These are phyloP conservation scores for Melipona beecheii DNA, from an alignment of 2,888 invertebrate genomes.

Conservation along the genomic window DNA sequence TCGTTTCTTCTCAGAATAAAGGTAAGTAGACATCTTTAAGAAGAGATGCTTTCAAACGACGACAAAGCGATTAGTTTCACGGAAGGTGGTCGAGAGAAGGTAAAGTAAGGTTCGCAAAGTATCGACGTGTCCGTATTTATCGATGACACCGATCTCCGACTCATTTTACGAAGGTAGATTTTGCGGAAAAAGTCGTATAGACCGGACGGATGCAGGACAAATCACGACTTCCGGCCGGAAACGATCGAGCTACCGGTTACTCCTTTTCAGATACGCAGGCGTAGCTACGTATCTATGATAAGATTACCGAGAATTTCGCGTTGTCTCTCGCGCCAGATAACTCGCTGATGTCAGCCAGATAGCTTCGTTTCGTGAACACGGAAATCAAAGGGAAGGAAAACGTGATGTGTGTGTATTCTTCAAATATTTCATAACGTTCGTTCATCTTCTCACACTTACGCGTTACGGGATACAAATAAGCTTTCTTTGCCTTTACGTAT, in stretches of 20 bases:
- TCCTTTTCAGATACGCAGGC: slow-evolving; percentile 31
- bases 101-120: slow-evolving; percentile 50
- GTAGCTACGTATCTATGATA: slow-evolving; percentile 46
- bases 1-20: too few species aligned
- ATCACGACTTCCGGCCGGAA: slow-evolving; percentile 58
- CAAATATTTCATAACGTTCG: slow-evolving; percentile 21
- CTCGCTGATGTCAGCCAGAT: slow-evolving; percentile 37
- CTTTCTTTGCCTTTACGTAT: neutral
- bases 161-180: slow-evolving; percentile 48
- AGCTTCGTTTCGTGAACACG: slow-evolving; percentile 24
- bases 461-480: slow-evolving; percentile 8
- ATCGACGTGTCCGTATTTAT: slow-evolving; percentile 45
- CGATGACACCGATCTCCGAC: slow-evolving; percentile 47
- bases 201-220: slow-evolving; percentile 50
- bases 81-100: slow-evolving; percentile 64
- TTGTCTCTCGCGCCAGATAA: slow-evolving; percentile 51
- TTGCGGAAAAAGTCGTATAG: slow-evolving; percentile 45
- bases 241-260: slow-evolving; percentile 44
- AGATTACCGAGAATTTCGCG: slow-evolving; percentile 59
- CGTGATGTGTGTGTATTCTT: slow-evolving; percentile 11
- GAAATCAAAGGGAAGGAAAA: slow-evolving; percentile 34
- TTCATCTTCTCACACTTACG: neutral
- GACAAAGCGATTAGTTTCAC: slow-evolving; percentile 73
- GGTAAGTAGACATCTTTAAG: slow-evolving; percentile 35
- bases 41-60: slow-evolving; percentile 64